Percentiles rank a stretch among this genome's conserved stretches.
Evolutionary conservation across 2,888 invertebrate species (phyloP).

Genomic region (Seira musarum): DNA sequence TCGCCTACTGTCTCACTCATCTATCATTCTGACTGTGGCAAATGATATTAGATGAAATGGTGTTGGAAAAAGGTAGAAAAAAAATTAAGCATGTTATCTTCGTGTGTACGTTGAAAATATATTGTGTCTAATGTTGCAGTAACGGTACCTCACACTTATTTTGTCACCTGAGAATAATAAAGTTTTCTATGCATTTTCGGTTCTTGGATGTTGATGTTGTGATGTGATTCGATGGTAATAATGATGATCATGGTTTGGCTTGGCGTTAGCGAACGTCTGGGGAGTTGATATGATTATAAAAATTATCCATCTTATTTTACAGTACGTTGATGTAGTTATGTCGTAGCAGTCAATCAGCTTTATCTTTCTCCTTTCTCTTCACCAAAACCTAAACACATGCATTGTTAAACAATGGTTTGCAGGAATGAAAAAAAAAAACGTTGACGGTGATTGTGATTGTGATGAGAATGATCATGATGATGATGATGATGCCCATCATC

Average conservation of each 20-base stretch:
- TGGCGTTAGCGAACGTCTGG: no score
- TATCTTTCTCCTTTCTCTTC: slow-evolving; percentile 29
- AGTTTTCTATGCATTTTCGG: background rate
- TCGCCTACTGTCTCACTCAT: no score
- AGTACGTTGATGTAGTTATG: slow-evolving; percentile 26
- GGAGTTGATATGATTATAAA: background rate
- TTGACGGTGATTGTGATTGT: no score
- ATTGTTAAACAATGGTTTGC: slow-evolving; percentile 9
- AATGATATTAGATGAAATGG: no score
- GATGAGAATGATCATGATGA: no score
- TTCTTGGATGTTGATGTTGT: slow-evolving; percentile 7
- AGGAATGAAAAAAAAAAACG: background rate
- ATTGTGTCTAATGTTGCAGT: slow-evolving; percentile 31
- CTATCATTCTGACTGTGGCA: no score
- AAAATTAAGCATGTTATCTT: no score
- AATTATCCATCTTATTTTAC: slow-evolving; percentile 31
- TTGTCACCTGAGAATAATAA: slow-evolving; percentile 54
- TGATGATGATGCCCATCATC: slow-evolving; percentile 1
- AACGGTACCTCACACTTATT: slow-evolving; percentile 58
- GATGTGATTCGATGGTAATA: slow-evolving; percentile 23
- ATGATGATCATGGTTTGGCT: slow-evolving; percentile 20
- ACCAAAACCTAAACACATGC: slow-evolving; percentile 38
- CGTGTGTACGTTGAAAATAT: no score
- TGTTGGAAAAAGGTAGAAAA: no score
- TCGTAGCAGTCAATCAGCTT: slow-evolving; percentile 51